Conservation (phyloP, 2,113 vertebrate genomes). For the Aptenodytes patagonicus region DNA sequence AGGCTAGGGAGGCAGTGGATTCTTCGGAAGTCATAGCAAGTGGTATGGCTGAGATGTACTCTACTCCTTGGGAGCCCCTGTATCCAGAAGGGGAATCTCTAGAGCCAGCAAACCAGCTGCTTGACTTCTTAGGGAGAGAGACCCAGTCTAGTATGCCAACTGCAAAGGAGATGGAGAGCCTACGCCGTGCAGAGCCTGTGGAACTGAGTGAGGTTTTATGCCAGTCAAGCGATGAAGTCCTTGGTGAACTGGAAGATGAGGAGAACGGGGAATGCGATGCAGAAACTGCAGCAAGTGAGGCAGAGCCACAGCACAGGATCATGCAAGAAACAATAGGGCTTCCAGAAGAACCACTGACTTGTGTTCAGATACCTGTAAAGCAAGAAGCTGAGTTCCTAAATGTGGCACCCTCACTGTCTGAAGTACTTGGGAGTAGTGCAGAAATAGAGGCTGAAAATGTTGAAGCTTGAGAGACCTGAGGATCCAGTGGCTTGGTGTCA, state of each 20-base stretch:
- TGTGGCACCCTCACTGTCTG: accelerated
- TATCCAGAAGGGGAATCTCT: neutral
- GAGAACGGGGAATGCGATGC: neutral
- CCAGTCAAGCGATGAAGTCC: neutral
- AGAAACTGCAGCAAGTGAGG: neutral
- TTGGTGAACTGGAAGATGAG: neutral
- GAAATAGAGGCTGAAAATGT: neutral
- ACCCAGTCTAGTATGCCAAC: accelerated
- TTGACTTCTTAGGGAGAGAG: neutral
- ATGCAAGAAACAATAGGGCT: neutral
- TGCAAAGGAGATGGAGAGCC: neutral
- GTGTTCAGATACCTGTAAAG: neutral
- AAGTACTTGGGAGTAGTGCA: neutral
- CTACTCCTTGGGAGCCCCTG: neutral
- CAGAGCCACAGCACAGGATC: neutral
- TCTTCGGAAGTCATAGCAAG: accelerated
- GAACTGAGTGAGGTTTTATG: accelerated
- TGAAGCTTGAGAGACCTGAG: neutral
- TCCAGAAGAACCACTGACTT: neutral
- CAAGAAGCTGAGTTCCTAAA: neutral
- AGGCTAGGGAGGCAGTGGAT: neutral
- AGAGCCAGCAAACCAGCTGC: neutral
- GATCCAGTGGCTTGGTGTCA: neutral
- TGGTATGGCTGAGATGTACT: neutral
- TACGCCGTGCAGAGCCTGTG: accelerated